Percentiles rank a stretch among this genome's conserved stretches.
Conservation (phyloP, 2,113 vertebrate genomes). For the Poicephalus gulielmi region DNA sequence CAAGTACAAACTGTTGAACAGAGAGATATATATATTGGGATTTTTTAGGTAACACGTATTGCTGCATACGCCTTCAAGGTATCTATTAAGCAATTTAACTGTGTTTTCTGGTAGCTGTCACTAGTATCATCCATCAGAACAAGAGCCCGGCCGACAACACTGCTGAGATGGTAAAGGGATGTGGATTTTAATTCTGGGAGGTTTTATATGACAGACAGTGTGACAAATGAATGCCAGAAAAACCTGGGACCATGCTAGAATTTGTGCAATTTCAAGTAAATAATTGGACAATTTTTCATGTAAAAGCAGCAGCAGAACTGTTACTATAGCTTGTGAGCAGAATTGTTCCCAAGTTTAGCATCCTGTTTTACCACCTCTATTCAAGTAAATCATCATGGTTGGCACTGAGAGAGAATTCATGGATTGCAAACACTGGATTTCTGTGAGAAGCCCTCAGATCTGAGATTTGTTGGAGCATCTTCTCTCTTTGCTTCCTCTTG, state of each 20-base stretch:
- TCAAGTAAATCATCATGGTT: neutral
- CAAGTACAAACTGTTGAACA: constrained; percentile 16
- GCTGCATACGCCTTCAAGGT: constrained; percentile 58
- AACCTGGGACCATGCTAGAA: neutral
- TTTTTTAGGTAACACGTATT: constrained; percentile 1
- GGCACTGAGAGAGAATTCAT: neutral
- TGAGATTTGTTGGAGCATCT: neutral
- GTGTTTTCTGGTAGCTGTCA: constrained; percentile 66
- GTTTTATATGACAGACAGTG: constrained; percentile 33
- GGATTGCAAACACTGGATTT: neutral
- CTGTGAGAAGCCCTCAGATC: neutral
- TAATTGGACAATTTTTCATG: neutral
- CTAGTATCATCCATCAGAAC: constrained; percentile 62
- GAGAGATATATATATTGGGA: neutral
- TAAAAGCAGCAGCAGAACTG: neutral
- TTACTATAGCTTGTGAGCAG: neutral
- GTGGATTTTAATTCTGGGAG: constrained; percentile 66
- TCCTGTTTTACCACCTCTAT: neutral
- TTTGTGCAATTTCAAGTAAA: constrained; percentile 4
- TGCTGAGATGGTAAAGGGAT: constrained; percentile 55
- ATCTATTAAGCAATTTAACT: constrained; percentile 46
- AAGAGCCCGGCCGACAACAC: neutral
- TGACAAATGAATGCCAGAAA: constrained; percentile 52
- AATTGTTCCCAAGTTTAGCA: neutral
- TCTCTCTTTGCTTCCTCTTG: neutral